Evolutionary conservation across 2,888 invertebrate species (phyloP).

Genomic region (Rhogogaster chlorosoma): DNA sequence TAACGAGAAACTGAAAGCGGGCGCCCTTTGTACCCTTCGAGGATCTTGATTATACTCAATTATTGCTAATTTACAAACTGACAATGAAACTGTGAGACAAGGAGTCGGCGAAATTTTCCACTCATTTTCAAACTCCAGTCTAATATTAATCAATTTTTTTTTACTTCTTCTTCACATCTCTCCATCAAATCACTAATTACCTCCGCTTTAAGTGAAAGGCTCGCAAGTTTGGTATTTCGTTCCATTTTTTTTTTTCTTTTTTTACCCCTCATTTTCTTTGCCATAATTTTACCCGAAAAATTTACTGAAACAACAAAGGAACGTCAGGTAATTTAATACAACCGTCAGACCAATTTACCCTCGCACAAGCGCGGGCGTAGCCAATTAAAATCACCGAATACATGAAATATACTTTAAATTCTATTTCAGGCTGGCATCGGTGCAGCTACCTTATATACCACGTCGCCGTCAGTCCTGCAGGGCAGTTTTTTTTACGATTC

Average conservation of each 20-base stretch:
- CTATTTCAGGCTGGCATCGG: conserved; percentile 1
- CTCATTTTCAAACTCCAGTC: not conserved
- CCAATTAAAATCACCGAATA: conserved; percentile 43
- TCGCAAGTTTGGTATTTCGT: not conserved
- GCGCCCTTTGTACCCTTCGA: not conserved
- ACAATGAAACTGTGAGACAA: not conserved
- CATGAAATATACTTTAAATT: conserved; percentile 21
- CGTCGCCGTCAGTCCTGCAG: not conserved
- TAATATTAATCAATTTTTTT: not conserved
- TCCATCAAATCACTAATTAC: not conserved
- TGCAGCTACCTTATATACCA: not conserved
- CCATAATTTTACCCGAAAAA: not conserved
- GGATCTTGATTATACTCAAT: not conserved
- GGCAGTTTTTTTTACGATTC: conserved; percentile 34
- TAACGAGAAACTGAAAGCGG: not conserved
- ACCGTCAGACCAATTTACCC: conserved; percentile 3
- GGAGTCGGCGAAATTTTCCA: not conserved
- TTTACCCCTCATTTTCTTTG: not conserved
- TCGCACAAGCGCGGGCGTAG: not conserved
- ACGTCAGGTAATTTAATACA: conserved; percentile 19
- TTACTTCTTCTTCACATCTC: not conserved
- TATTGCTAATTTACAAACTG: not conserved
- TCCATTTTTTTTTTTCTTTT: not conserved
- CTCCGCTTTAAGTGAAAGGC: not conserved
- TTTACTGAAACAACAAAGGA: not conserved